These are phyloP conservation scores for Theretra japonica DNA, from an alignment of 2,888 invertebrate species.

Conservation along the genomic window DNA sequence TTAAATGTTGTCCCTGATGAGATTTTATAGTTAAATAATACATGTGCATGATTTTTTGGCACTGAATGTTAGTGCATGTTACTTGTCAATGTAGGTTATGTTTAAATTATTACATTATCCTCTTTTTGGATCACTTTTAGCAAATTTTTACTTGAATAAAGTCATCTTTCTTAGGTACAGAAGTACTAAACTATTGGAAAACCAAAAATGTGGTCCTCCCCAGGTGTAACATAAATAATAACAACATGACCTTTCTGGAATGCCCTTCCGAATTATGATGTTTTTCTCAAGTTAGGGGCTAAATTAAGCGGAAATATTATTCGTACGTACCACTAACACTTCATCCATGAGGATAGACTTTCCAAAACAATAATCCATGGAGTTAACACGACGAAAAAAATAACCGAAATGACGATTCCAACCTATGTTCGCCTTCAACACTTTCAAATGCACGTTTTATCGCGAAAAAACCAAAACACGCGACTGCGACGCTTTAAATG, in stretches of 20 bases:
- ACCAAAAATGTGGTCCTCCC: not conserved
- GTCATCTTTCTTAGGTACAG: too few relatives aligned
- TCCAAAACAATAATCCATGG: slow-evolving; percentile 54
- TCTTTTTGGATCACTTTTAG: not conserved
- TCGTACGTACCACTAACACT: slow-evolving; percentile 76
- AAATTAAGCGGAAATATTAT: slow-evolving; percentile 25
- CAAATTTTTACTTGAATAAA: not conserved
- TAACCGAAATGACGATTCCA: slow-evolving; percentile 67
- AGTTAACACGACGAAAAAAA: slow-evolving; percentile 59
- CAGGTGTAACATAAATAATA: slow-evolving; percentile 30
- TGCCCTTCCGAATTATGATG: slow-evolving; percentile 50
- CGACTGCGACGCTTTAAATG: slow-evolving; percentile 21
- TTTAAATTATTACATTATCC: slow-evolving; percentile 14
- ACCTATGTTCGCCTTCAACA: slow-evolving; percentile 63
- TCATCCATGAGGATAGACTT: slow-evolving; percentile 62
- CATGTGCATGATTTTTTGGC: not conserved
- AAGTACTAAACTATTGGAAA: not conserved
- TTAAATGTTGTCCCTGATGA: not conserved
- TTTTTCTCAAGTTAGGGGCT: slow-evolving; percentile 35
- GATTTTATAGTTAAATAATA: not conserved
- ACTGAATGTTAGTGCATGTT: slow-evolving; percentile 9
- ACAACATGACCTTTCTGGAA: slow-evolving; percentile 56
- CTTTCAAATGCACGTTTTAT: slow-evolving; percentile 60
- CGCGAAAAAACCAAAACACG: slow-evolving; percentile 41
- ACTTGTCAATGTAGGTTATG: slow-evolving; percentile 31